A percentile compares a stretch with the other conserved stretches of the same genome.
phyloP scores from a whole-genome alignment of 2,113 vertebrate genomes.

The Cephalopterus ornatus region DNA sequence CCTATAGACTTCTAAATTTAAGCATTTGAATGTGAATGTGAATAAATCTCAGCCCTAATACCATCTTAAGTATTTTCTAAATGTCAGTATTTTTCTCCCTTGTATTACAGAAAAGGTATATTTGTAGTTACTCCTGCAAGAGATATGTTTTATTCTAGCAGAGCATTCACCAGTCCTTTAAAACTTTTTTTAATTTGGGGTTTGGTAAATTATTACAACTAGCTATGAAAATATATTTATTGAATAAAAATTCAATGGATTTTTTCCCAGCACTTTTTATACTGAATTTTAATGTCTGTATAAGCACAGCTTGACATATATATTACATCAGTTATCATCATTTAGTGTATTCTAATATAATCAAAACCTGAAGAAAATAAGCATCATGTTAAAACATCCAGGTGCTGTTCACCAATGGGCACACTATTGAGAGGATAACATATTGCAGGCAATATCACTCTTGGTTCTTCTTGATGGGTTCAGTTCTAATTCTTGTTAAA shows the following conservation, averaged over 20 bases:
- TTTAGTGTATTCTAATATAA: not conserved
- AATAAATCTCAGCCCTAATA: not conserved
- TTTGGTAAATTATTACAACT: not conserved
- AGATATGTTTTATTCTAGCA: not conserved
- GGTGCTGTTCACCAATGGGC: not conserved
- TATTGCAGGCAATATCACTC: not conserved
- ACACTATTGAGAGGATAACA: not conserved
- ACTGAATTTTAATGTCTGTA: not conserved
- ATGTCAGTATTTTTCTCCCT: not conserved
- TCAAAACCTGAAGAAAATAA: not conserved
- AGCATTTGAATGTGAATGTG: not conserved
- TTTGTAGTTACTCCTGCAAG: not conserved
- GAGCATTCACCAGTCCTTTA: not conserved
- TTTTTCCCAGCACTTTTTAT: not conserved
- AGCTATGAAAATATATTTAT: not conserved
- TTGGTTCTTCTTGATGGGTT: not conserved
- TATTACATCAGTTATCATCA: not conserved
- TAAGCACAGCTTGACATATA: not conserved
- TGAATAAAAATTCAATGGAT: not conserved
- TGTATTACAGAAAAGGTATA: not conserved
- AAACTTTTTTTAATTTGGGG: not conserved
- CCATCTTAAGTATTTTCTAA: not conserved
- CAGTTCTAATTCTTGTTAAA: not conserved
- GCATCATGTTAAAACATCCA: not conserved
- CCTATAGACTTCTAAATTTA: not conserved